Conservation (phyloP, 1,140 invertebrate species). For the Ooceraea biroi region DNA sequence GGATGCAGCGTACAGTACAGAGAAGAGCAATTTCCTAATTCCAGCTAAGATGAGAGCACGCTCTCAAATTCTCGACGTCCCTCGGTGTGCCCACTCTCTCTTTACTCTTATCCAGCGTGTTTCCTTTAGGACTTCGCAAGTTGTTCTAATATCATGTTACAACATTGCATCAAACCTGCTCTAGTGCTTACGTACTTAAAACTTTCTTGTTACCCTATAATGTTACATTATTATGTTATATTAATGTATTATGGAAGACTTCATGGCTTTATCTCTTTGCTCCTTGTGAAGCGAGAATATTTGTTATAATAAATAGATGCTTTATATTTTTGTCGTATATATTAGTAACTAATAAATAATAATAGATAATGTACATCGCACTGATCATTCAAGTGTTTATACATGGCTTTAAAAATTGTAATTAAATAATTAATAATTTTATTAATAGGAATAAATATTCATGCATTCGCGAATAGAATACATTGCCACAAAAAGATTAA, state of each 20-base stretch:
- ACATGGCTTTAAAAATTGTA: no score
- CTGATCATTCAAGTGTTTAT: no score
- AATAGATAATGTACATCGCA: no score
- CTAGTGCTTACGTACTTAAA: constrained; percentile 12
- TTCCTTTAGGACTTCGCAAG: constrained; percentile 22
- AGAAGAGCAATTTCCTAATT: constrained; percentile 54
- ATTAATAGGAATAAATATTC: constrained; percentile 4
- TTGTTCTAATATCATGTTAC: constrained; percentile 25
- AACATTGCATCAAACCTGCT: constrained; percentile 18
- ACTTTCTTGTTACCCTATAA: constrained; percentile 12
- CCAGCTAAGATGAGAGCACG: constrained; percentile 25
- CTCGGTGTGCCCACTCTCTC: not conserved
- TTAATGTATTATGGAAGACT: not conserved
- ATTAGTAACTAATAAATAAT: no score
- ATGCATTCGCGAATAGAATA: not conserved
- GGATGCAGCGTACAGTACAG: constrained; percentile 12
- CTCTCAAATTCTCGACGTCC: constrained; percentile 35
- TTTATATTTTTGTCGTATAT: no score
- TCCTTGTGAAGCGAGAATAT: not conserved
- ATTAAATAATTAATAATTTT: not conserved
- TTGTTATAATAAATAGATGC: no score
- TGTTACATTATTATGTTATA: not conserved
- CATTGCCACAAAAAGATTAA: not conserved
- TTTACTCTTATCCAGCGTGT: not conserved
- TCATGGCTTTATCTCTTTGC: not conserved